Percentiles rank a stretch among this genome's conserved stretches.
Conservation (phyloP, 1,140 invertebrate species). For the Delia radicum region DNA sequence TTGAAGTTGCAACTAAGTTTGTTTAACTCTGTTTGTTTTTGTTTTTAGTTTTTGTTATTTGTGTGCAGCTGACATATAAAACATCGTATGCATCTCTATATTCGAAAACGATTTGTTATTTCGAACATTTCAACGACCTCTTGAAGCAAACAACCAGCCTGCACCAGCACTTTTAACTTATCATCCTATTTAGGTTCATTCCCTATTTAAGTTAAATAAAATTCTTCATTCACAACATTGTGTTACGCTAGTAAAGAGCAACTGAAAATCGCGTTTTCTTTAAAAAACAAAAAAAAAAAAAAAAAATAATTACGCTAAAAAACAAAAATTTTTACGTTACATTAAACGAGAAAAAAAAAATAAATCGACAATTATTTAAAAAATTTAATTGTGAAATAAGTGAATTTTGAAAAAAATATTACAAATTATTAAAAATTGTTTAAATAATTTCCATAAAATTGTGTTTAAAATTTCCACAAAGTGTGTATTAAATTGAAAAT, state of each 20-base stretch:
- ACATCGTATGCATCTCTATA: not conserved
- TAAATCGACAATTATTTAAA: not conserved
- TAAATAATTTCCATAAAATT: not conserved
- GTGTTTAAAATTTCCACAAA: too few species aligned
- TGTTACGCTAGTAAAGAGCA: not conserved
- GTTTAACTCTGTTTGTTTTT: slow-evolving; percentile 1
- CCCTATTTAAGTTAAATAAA: not conserved
- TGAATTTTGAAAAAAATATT: not conserved
- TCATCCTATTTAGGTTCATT: not conserved
- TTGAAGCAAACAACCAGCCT: not conserved
- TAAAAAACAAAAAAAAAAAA: not conserved
- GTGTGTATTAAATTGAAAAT: too few species aligned
- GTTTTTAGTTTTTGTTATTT: not conserved
- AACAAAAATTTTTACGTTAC: not conserved
- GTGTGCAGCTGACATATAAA: not conserved
- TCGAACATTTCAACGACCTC: not conserved
- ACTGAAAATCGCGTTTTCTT: not conserved
- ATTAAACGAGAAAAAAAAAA: not conserved
- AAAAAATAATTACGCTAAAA: not conserved
- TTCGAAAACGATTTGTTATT: not conserved
- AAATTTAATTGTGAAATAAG: not conserved
- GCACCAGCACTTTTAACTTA: not conserved
- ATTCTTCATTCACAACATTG: not conserved
- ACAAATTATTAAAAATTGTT: not conserved
- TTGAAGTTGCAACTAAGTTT: not conserved